Evolutionary conservation across 1,140 invertebrate genomes (phyloP).

Genomic region (Venturia canescens): DNA sequence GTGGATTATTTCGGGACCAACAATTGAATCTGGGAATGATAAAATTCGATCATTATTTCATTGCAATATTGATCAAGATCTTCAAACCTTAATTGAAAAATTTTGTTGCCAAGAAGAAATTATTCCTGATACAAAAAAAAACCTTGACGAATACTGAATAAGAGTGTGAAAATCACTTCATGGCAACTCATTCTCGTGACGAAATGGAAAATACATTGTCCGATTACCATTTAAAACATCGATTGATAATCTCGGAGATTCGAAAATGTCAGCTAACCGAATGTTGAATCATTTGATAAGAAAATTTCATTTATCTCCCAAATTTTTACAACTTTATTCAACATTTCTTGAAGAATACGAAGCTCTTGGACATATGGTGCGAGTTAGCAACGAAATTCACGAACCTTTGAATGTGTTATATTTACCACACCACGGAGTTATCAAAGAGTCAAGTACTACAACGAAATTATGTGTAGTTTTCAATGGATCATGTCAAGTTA

Average conservation of each 20-base stretch:
- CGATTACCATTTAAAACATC: slow-evolving; percentile 49
- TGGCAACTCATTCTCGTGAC: slow-evolving; percentile 44
- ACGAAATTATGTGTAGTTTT: background rate
- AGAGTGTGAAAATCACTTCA: slow-evolving; percentile 42
- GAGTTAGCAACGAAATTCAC: background rate
- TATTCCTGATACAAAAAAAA: background rate
- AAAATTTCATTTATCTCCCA: background rate
- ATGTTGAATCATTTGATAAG: background rate
- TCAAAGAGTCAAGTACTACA: background rate
- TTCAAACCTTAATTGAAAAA: background rate
- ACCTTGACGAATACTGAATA: background rate
- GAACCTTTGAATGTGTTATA: background rate
- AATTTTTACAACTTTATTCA: background rate
- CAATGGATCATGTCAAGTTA: background rate
- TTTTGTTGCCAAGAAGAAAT: slow-evolving; percentile 36
- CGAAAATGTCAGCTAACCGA: background rate
- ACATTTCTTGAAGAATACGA: background rate
- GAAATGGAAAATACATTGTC: slow-evolving; percentile 53
- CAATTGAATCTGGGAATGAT: background rate
- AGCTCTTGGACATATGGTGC: background rate
- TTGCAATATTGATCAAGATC: background rate
- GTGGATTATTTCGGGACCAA: slow-evolving; percentile 33
- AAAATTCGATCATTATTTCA: background rate
- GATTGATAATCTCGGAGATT: background rate
- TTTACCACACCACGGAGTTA: background rate